A percentile compares a stretch with the other conserved stretches of the same genome.
Conservation (phyloP, 2,113 vertebrate species). For the Phrynocephalus versicolor region DNA sequence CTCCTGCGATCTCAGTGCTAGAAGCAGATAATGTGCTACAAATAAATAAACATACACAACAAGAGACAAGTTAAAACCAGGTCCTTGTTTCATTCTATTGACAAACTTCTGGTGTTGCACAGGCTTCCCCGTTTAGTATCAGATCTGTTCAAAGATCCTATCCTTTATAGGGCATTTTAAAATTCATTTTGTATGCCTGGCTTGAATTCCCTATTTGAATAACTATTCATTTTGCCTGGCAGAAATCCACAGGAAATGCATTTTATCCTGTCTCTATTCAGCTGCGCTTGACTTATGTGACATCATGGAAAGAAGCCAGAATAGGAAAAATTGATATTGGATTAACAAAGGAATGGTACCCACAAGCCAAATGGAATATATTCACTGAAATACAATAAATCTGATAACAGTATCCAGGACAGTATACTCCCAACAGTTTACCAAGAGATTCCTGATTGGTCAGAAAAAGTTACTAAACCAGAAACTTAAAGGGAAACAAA, state of each 20-base stretch:
- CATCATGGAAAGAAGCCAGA: not conserved
- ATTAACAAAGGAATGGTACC: not conserved
- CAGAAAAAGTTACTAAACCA: not conserved
- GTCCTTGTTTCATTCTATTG: not conserved
- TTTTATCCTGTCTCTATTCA: not conserved
- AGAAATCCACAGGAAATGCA: not conserved
- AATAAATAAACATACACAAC: not conserved
- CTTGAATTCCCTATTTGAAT: not conserved
- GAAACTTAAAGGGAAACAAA: not conserved
- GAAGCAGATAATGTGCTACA: not conserved
- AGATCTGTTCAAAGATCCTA: not conserved
- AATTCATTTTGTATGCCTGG: not conserved
- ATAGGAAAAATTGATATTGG: slow-evolving; percentile 1
- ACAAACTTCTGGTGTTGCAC: not conserved
- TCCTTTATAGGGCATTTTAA: not conserved
- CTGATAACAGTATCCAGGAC: not conserved
- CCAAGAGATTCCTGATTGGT: not conserved
- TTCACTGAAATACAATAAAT: not conserved
- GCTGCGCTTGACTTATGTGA: not conserved
- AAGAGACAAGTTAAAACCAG: not conserved
- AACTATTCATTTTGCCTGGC: not conserved
- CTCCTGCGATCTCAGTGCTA: not conserved
- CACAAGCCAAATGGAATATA: not conserved
- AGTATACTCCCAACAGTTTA: not conserved
- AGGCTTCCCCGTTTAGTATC: not conserved